Evolutionary conservation across 2,888 invertebrate genomes (phyloP).

Genomic region (Machimus atricapillus): DNA sequence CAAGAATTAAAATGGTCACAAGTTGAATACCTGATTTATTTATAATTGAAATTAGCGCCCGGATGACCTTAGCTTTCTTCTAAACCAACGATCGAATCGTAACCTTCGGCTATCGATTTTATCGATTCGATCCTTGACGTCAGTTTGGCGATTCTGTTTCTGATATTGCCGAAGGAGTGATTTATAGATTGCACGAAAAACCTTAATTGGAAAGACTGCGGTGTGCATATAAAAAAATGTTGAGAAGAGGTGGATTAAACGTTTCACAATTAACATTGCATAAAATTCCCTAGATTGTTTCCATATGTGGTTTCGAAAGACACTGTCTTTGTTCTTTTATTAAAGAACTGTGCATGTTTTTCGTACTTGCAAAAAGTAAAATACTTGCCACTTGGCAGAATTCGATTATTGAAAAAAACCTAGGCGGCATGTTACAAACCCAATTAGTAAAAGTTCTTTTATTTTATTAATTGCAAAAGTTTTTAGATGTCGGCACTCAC

Average conservation of each 20-base stretch:
- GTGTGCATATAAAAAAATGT: not conserved
- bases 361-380: not conserved
- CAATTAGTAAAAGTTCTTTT: not conserved
- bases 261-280: not conserved
- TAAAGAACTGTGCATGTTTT: not conserved
- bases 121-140: not conserved
- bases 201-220: not conserved
- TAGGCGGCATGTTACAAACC: not conserved
- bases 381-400: not conserved
- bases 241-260: not conserved
- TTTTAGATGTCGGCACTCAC: no score
- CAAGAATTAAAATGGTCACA: slow-evolving; percentile 2
- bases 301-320: not conserved
- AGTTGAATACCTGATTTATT: slow-evolving; percentile 7
- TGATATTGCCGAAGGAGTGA: not conserved
- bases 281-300: not conserved
- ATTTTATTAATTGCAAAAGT: not conserved
- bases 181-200: not conserved
- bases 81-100: not conserved
- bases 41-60: slow-evolving; percentile 14
- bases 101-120: not conserved
- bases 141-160: not conserved
- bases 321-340: not conserved
- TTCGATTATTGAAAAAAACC: not conserved
- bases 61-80: slow-evolving; percentile 11